Conservation (phyloP, 2,888 invertebrate genomes). For the Heliconius aoede region DNA sequence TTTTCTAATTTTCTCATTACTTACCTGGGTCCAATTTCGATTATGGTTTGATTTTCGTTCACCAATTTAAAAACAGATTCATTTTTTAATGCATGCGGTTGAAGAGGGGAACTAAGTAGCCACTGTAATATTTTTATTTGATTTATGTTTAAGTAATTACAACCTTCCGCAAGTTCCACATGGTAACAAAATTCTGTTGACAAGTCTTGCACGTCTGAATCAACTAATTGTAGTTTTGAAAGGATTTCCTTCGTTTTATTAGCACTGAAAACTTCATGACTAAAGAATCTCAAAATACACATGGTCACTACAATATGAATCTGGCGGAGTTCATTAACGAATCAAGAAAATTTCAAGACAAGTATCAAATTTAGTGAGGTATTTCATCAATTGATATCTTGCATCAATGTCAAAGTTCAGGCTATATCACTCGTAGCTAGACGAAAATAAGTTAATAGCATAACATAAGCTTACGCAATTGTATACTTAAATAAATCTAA, state of each 20-base stretch:
- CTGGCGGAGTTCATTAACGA: constrained; percentile 29
- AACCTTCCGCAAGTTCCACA: constrained; percentile 84
- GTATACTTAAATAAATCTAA: constrained; percentile 35
- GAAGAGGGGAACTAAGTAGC: constrained; percentile 89
- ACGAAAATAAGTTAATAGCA: constrained; percentile 65
- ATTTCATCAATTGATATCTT: constrained; percentile 56
- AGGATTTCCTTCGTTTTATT: constrained; percentile 85
- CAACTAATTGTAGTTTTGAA: constrained; percentile 78
- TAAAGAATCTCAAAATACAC: constrained; percentile 85
- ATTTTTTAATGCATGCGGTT: constrained; percentile 83
- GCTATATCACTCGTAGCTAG: constrained; percentile 54
- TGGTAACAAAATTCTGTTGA: constrained; percentile 92
- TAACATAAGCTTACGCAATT: constrained; percentile 75
- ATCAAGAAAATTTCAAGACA: constrained; percentile 28
- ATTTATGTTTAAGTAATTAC: constrained; percentile 80
- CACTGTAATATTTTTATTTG: constrained; percentile 88
- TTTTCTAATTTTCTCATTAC: background rate
- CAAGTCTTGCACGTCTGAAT: constrained; percentile 77
- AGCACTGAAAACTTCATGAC: constrained; percentile 84
- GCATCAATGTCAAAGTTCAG: constrained; percentile 80
- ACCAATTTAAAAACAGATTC: constrained; percentile 77
- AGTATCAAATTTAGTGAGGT: constrained; percentile 19
- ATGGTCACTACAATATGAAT: constrained; percentile 56
- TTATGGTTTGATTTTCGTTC: constrained; percentile 74
- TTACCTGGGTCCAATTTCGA: constrained; percentile 96